Evolutionary conservation across 2,888 invertebrate genomes (phyloP).

Genomic region (Gordius sp.): DNA sequence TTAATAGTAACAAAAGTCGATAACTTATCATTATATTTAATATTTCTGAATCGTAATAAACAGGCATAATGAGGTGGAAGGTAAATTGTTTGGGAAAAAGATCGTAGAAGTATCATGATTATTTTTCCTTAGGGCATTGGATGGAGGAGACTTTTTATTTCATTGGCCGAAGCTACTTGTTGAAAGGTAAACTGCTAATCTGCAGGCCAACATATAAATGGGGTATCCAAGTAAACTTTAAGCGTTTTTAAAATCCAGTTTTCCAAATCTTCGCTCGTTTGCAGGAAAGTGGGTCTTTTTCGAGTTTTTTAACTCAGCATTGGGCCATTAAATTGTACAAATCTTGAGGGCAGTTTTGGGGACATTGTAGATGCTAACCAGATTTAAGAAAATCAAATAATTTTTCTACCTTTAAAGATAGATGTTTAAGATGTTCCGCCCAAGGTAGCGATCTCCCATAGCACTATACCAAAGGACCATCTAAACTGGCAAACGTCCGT

Average conservation of each 20-base stretch:
- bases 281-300: conserved; percentile 52
- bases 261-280: not conserved
- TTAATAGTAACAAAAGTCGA: too few species aligned
- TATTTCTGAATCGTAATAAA: too few species aligned
- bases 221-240: not conserved
- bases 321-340: conserved; percentile 85
- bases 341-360: conserved; percentile 69
- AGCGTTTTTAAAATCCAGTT: not conserved
- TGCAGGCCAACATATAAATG: not conserved
- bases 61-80: too few species aligned
- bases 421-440: conserved; percentile 93
- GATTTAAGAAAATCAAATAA: conserved; percentile 63
- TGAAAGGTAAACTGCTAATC: not conserved
- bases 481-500: conserved; percentile 71
- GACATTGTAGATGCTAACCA: conserved; percentile 78
- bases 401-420: conserved; percentile 71
- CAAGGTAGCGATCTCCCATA: conserved; percentile 96
- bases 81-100: too few species aligned
- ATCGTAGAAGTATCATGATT: not conserved
- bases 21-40: too few species aligned
- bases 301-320: conserved; percentile 78
- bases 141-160: not conserved
- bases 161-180: too few species aligned
- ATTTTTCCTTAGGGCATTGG: not conserved
- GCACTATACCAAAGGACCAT: conserved; percentile 77